These are phyloP conservation scores for Onychostoma macrolepis DNA, from an alignment of 2,113 vertebrate genomes.

Conservation along the genomic window DNA sequence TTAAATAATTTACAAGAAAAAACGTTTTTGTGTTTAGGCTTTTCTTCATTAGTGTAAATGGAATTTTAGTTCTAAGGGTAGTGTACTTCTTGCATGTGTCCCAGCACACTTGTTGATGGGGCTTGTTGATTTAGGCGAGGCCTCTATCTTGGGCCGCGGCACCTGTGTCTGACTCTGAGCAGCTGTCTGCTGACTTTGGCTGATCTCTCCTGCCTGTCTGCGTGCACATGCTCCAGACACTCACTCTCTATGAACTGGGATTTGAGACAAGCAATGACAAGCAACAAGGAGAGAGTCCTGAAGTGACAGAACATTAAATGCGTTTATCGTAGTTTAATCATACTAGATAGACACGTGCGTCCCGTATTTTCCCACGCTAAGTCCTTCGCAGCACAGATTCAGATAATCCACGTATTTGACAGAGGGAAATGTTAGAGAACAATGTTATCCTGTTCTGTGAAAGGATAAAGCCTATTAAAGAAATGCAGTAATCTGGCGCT, in stretches of 20 bases:
- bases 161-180: slow-evolving; percentile 23
- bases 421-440: not conserved
- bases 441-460: not conserved
- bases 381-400: slow-evolving; percentile 9
- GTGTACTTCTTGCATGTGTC: not conserved
- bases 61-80: not conserved
- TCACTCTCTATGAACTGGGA: too few relatives aligned
- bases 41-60: not conserved
- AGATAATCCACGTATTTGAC: slow-evolving; percentile 33
- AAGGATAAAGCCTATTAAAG: slow-evolving; percentile 41
- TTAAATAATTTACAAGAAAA: not conserved
- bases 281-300: not conserved
- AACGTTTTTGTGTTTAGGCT: not conserved
- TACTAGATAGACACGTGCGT: slow-evolving; percentile 2
- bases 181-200: slow-evolving; percentile 62
- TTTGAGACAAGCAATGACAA: not conserved
- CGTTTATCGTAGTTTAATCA: not conserved
- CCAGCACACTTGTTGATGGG: not conserved
- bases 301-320: not conserved
- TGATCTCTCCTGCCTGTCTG: not conserved
- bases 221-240: not conserved
- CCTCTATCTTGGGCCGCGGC: not conserved
- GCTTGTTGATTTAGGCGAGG: slow-evolving; percentile 41
- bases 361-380: slow-evolving; percentile 2
- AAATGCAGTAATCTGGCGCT: not conserved